phyloP scores from a whole-genome alignment of 2,113 vertebrate genomes.

The Pelusios castaneus region DNA sequence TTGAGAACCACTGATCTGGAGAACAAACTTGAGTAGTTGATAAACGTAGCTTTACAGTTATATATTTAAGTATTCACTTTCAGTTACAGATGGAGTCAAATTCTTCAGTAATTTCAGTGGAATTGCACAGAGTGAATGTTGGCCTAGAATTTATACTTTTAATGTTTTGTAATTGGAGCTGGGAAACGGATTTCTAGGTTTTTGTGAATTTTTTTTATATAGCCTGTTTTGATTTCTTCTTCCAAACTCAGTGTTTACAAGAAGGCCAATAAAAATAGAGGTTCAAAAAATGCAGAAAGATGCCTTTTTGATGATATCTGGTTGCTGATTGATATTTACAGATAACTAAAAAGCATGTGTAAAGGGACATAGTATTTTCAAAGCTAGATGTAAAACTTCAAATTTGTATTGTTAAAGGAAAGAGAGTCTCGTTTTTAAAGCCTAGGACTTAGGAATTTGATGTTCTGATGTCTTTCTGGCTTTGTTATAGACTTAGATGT shows the following conservation, averaged over 20 bases:
- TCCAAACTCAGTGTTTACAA: background rate
- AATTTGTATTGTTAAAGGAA: background rate
- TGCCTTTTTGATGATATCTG: background rate
- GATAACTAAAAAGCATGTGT: background rate
- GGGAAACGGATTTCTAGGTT: background rate
- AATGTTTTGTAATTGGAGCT: background rate
- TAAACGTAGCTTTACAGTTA: background rate
- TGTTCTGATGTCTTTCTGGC: background rate
- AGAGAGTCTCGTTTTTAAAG: background rate
- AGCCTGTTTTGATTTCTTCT: background rate
- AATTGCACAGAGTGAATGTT: background rate
- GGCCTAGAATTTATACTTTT: background rate
- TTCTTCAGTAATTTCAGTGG: background rate
- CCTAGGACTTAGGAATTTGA: background rate
- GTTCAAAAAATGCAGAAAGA: background rate
- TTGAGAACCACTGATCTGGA: no score
- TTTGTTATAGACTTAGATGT: background rate
- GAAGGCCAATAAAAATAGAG: background rate
- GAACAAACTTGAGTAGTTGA: background rate
- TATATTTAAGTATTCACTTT: background rate
- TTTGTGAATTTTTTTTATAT: background rate
- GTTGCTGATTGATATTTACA: background rate
- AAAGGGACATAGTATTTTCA: background rate
- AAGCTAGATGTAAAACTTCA: background rate
- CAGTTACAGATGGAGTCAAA: background rate